Conservation (phyloP, 2,113 vertebrate genomes). For the Gnathonemus echidnorhynchus region DNA sequence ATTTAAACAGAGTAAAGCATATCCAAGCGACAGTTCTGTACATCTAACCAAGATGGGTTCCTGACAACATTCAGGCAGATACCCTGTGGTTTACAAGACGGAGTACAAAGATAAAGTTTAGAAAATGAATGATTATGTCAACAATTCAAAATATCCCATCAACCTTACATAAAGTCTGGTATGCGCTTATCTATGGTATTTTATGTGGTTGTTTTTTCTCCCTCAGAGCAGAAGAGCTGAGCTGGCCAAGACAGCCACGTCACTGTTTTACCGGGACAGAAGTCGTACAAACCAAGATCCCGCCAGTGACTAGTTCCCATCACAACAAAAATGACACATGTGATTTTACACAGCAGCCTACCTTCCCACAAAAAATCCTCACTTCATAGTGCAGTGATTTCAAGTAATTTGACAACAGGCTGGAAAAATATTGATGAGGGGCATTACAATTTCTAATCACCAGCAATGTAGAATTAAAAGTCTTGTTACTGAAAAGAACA, state of each 20-base stretch:
- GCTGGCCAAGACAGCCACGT: not conserved
- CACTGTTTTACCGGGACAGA: conserved; percentile 1
- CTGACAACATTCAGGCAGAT: not conserved
- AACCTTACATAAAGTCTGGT: not conserved
- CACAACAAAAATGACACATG: conserved; percentile 15
- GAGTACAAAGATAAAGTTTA: not conserved
- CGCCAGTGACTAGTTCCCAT: not conserved
- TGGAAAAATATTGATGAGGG: not conserved
- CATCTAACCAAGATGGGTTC: not conserved
- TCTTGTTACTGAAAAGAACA: not conserved
- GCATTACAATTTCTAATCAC: not conserved
- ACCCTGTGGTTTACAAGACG: not conserved
- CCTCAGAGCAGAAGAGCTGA: not conserved
- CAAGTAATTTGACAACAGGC: not conserved
- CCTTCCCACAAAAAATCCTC: not conserved
- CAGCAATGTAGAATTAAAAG: not conserved
- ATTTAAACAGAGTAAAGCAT: not conserved
- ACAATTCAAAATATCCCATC: not conserved
- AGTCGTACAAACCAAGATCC: not conserved
- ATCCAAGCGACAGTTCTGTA: not conserved
- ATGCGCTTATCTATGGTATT: not conserved
- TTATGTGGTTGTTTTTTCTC: not conserved
- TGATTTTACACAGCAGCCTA: not conserved
- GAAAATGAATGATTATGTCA: not conserved
- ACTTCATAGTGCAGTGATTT: not conserved